These are phyloP conservation scores for Bombyx mori DNA, from an alignment of 1,140 invertebrate genomes.

Conservation along the genomic window DNA sequence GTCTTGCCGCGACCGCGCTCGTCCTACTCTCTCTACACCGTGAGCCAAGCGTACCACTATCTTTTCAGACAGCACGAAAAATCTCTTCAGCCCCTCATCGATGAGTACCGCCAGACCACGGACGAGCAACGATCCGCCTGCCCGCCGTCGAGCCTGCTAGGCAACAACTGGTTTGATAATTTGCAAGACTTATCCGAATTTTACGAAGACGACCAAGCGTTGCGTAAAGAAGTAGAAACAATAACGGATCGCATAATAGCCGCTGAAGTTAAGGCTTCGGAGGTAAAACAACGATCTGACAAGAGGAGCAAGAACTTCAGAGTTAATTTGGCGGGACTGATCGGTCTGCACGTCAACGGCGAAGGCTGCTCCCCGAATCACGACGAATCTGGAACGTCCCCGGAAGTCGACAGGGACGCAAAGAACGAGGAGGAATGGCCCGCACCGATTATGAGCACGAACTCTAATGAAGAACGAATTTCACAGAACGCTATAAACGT, in stretches of 20 bases:
- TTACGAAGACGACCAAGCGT: conserved; percentile 56
- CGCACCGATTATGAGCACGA: conserved; percentile 57
- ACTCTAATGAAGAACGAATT: conserved; percentile 33
- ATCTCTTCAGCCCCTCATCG: conserved; percentile 49
- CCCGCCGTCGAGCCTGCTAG: conserved; percentile 33
- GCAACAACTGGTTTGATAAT: conserved; percentile 54
- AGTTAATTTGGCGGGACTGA: conserved; percentile 60
- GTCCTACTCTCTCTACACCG: conserved; percentile 54
- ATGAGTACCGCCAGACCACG: conserved; percentile 37
- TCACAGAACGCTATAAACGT: conserved; percentile 34
- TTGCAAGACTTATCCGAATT: conserved; percentile 58
- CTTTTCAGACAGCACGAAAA: conserved; percentile 63
- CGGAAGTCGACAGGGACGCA: conserved; percentile 40
- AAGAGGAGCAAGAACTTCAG: conserved; percentile 51
- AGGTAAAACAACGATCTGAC: conserved; percentile 19
- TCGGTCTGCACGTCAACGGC: conserved; percentile 47
- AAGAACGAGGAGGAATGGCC: conserved; percentile 53
- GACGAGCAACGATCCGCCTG: conserved; percentile 21
- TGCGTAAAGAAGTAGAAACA: conserved; percentile 47
- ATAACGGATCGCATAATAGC: conserved; percentile 46
- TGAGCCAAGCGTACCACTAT: conserved; percentile 60
- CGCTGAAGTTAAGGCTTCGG: conserved; percentile 32
- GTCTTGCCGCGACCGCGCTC: conserved; percentile 51
- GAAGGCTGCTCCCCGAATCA: conserved; percentile 41
- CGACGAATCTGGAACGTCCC: conserved; percentile 34